Evolutionary conservation across 2,888 invertebrate genomes (phyloP), one percentile per base, ranked within the genome.

Genomic region (Drosophila incognita): DNA sequence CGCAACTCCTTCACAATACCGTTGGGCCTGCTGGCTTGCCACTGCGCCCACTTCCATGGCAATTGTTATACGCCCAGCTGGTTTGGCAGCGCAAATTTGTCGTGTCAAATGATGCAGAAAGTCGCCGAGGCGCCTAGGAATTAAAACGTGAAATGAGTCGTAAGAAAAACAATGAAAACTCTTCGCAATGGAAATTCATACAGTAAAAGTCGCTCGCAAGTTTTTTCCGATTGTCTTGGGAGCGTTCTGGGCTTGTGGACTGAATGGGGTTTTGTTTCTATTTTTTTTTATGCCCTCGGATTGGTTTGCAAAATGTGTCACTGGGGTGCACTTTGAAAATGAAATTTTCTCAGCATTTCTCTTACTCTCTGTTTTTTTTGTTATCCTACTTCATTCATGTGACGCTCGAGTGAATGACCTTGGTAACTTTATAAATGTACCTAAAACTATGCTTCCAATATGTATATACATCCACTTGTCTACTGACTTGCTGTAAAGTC

Each of bases 101-200:
- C 83, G 82, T 77, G 72, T 76, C 82, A 84, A 89, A 87, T 87
- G 88, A 83, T 82, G 88, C 87, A 76, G 82, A 89, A 82, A 83
- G 87, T 86, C 86, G 61, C 61, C 86, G 70, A 73, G 77, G 66
- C 78, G 80, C 77, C 79, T 81, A 80, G 82, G 82, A 90, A 90
- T 91, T 90, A 91, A 91, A 90, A 91, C 89, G 91, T 88, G 86
- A 89, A 90, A 90, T 89, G 89, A 90, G 87, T 83, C 82, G 83
- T 85, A 90, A 86, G 87, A 88, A 87, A 90, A 87, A 90, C 87
- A 90, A 87, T 87, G 90, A 90, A 90, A 86, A 90, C 79, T 81
- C 75, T 59, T 61, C 29, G 68, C 73, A 68, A 74, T 68, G 62
- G 57, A 70, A 87, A 70, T 67, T 70, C 69, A 24, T 35, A 54